phyloP scores from a whole-genome alignment of 2,888 invertebrate species.

The Anagyrus pseudococci region DNA sequence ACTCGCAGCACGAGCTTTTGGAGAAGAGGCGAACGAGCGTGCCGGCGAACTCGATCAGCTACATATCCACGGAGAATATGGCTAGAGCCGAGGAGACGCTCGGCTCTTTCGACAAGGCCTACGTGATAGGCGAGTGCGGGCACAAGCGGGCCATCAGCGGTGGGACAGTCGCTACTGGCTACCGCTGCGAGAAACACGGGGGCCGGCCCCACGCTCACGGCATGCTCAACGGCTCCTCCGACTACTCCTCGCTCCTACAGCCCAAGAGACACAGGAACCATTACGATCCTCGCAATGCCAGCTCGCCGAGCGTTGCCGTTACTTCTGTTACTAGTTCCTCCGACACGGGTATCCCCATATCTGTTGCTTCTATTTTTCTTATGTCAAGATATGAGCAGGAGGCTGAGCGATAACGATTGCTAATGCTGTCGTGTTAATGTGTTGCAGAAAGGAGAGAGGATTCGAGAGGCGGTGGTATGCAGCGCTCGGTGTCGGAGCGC shows the following conservation, averaged over 20 bases:
- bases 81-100: constrained; percentile 50
- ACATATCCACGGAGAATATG: constrained; percentile 57
- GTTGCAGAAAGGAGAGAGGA: constrained; percentile 48
- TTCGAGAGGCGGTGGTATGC: constrained; percentile 58
- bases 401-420: not conserved
- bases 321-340: constrained; percentile 57
- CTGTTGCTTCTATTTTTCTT: not conserved
- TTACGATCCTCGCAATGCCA: constrained; percentile 54
- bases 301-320: constrained; percentile 56
- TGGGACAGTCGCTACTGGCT: constrained; percentile 47
- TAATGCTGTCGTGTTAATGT: not conserved
- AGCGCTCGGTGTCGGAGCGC: constrained; percentile 64
- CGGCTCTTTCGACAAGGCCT: constrained; percentile 49
- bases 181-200: constrained; percentile 58
- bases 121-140: constrained; percentile 56
- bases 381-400: not conserved
- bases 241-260: constrained; percentile 48
- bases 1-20: constrained; percentile 56
- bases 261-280: constrained; percentile 47
- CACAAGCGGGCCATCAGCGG: constrained; percentile 49
- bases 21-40: constrained; percentile 57
- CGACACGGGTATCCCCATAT: constrained; percentile 50
- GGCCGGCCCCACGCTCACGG: constrained; percentile 47
- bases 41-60: constrained; percentile 51
- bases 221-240: constrained; percentile 55